Base-by-base conservation (phyloP, 92 coral and sea anemone species). In the Actinernus sp. region DNA sequence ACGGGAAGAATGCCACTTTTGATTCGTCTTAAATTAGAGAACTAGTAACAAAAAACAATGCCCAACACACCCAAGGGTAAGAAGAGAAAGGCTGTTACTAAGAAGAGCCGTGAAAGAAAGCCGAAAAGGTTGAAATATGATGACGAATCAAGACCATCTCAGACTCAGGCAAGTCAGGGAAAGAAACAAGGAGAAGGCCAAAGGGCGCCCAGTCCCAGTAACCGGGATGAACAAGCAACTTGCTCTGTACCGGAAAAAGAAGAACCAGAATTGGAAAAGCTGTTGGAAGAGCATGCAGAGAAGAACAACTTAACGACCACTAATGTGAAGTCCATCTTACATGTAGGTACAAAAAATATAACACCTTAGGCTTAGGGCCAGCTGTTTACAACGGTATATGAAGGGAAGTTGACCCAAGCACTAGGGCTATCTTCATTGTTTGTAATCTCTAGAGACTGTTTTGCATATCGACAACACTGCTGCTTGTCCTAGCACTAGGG, bases 271-370 rank as follows among this genome's bases (percentile, higher is more conserved):
- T 75, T 94, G 38, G 98, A 94, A 48, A 67, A 84, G 54, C 64
- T 78, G 49, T 85, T 94, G 53, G 95, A 91, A 43, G 71, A 82
- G 52, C 84, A 91, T 80, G 98, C 98, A 14, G 75, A 80, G 45
- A 94, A 63, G 38, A 90, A 85, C 63, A 94, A 94, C 38, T 68
- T 94, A 31, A 78, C 97, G 17, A 89, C 93, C 10, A 61, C 76
- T 13, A 94, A 93, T 51, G 98, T 93, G 12, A 93, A 83, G 26
- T 86, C 92, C 39, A 90, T 93, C 55, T 55, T 93, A 40, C 98
- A 90, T 58, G 98, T 93, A 72, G 83, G 98, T 65, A 31, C 36
- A 31, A 21, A 24, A 20, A 9, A 26, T 18, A 26, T 4, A 10
- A 19, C 13, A n/a, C 10, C 26, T 6, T 22, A 48, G 55, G n/a